Evolutionary conservation across 2,888 invertebrate genomes (phyloP), one percentile per base, ranked within the genome.

Genomic region (Eubasilissa splendida): DNA sequence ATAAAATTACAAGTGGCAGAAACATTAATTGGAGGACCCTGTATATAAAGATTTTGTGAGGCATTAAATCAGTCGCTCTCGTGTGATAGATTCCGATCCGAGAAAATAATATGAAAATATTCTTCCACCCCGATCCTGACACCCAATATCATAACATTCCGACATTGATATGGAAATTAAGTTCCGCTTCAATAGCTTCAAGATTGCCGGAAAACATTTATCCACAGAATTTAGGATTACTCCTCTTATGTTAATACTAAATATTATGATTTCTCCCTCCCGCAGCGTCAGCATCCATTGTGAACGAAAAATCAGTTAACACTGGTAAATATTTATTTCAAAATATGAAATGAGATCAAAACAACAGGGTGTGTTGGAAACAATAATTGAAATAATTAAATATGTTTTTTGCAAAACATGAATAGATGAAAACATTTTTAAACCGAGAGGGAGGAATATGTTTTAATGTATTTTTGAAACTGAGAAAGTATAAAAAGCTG

Each of bases 101-200:
- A 33, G 11, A 33, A 31, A 73, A 58, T 56, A 73, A 54, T 73
- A 31, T 33, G n/a, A 33, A 33, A 73, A 56, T 58, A 73, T 73
- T 73, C 22, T 73, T 58, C 71, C 33, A 42, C 31, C 56, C 71
- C 33, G n/a, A 22, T 12, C 71, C 52, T 56, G 12, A 73, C 58
- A 73, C 56, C 56, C 33, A 56, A 73, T 73, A 56, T 42, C 71
- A 14, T 33, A 65, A 65, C 42, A 33, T 56, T 73, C 71, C 31
- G 50, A 33, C n/a, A 70, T 73, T 73, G 56, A 73, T 73, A 73
- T 73, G 71, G 71, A 56, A 73, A 73, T 73, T 12, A 33, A 12
- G 71, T 56, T 56, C 22, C 31, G 58, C 71, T 73, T 56, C 71
- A 56, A 56, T 54, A 31, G 54, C 54, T 53, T 42, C 12, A 50